These are phyloP conservation scores for Apoda limacodes DNA, from an alignment of 2,888 invertebrate genomes.

Conservation along the genomic window DNA sequence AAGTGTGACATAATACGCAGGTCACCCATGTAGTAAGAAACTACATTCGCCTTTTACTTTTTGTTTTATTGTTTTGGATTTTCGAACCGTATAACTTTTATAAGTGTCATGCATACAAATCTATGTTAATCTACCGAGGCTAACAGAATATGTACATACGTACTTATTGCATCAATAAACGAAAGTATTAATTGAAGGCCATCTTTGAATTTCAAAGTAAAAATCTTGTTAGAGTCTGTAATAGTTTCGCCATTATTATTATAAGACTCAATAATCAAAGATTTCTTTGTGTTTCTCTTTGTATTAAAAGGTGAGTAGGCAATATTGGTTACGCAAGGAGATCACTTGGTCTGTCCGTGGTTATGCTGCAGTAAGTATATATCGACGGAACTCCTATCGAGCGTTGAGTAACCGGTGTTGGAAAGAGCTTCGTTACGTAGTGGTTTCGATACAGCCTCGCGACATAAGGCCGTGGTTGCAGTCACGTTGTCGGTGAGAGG, in stretches of 20 bases:
- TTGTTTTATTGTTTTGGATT: slow-evolving; percentile 41
- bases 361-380: slow-evolving; percentile 49
- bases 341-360: slow-evolving; percentile 58
- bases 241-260: slow-evolving; percentile 41
- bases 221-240: too few species aligned
- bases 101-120: too few species aligned
- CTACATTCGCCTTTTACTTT: slow-evolving; percentile 46
- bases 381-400: slow-evolving; percentile 59
- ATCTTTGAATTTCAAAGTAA: too few species aligned
- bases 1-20: slow-evolving; percentile 26
- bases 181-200: too few species aligned
- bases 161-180: too few species aligned
- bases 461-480: slow-evolving; percentile 66
- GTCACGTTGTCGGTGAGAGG: slow-evolving; percentile 66
- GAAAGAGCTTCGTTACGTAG: slow-evolving; percentile 67
- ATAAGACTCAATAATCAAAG: slow-evolving; percentile 45
- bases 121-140: too few species aligned
- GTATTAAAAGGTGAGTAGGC: slow-evolving; percentile 52
- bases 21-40: slow-evolving; percentile 39
- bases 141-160: too few species aligned
- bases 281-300: slow-evolving; percentile 55
- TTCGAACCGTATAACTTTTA: too few species aligned
- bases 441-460: slow-evolving; percentile 68
- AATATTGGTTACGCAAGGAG: slow-evolving; percentile 54
- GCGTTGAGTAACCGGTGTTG: slow-evolving; percentile 59